phyloP scores from a whole-genome alignment of 2,797 vertebrate genomes.

The Ptychobarbus kaznakovi region DNA sequence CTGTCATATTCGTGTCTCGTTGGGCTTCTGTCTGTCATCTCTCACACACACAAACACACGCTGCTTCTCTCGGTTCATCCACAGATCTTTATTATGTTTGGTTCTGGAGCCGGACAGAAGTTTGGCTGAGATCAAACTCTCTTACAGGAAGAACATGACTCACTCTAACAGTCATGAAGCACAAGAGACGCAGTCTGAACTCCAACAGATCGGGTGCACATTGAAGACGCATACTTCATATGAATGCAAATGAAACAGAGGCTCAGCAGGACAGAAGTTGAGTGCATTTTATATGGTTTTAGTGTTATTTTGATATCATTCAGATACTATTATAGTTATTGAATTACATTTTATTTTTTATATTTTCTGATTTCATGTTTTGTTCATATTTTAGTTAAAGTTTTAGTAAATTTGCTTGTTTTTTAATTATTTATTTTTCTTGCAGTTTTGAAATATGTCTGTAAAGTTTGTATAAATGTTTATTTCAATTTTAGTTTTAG shows the following conservation, averaged over 20 bases:
- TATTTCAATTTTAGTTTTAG: neutral
- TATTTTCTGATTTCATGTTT: neutral
- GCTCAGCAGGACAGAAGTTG: neutral
- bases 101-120: constrained; percentile 47
- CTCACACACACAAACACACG: neutral
- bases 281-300: neutral
- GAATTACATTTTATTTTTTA: neutral
- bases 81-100: constrained; percentile 52
- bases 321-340: neutral
- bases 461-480: neutral
- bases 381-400: neutral
- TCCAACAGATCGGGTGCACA: neutral
- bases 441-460: neutral
- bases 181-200: neutral
- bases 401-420: neutral
- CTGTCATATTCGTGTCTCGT: neutral
- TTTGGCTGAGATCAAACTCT: constrained; percentile 37
- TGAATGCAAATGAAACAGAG: neutral
- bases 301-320: neutral
- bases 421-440: neutral
- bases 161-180: neutral
- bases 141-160: constrained; percentile 25
- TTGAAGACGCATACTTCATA: neutral
- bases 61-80: neutral
- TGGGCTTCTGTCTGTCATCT: neutral